Evolutionary conservation across 2,797 vertebrate genomes (phyloP).

Genomic region (Pempheris klunzingeri): DNA sequence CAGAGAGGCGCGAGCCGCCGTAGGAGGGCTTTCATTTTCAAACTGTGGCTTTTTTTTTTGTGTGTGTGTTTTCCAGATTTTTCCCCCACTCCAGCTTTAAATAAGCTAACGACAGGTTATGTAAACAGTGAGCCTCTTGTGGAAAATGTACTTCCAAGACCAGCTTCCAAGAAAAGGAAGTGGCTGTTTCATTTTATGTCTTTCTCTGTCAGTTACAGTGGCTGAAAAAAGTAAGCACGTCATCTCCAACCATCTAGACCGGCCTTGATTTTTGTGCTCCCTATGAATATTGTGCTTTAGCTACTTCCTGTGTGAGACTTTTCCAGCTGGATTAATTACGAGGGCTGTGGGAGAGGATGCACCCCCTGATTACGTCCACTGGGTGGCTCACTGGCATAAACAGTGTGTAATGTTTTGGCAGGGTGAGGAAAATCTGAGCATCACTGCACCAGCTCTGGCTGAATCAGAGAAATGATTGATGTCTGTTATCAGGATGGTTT

Average conservation of each 20-base stretch:
- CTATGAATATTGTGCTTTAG: neutral
- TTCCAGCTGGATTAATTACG: neutral
- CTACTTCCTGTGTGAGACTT: neutral
- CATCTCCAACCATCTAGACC: neutral
- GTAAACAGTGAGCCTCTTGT: conserved; percentile 38
- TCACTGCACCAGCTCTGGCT: neutral
- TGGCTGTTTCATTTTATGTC: neutral
- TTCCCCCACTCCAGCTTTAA: too few relatives aligned
- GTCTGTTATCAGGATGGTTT: neutral
- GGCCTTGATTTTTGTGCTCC: neutral
- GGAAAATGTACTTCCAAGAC: conserved; percentile 40
- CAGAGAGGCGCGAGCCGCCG: too few relatives aligned
- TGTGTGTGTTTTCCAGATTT: too few relatives aligned
- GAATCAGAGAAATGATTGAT: neutral
- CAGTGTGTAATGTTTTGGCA: conserved; percentile 10
- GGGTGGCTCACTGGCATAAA: conserved; percentile 70
- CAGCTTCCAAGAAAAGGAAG: conserved; percentile 14
- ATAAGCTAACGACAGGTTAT: conserved; percentile 11
- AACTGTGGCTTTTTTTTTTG: too few relatives aligned
- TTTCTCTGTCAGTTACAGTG: neutral
- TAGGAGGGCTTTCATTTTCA: too few relatives aligned
- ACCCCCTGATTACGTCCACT: conserved; percentile 69
- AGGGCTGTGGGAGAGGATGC: conserved; percentile 18
- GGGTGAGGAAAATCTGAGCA: neutral
- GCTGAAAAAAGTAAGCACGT: neutral